These are phyloP conservation scores for Hymenopus coronatus DNA, from an alignment of 2,888 invertebrate genomes.

Conservation along the genomic window DNA sequence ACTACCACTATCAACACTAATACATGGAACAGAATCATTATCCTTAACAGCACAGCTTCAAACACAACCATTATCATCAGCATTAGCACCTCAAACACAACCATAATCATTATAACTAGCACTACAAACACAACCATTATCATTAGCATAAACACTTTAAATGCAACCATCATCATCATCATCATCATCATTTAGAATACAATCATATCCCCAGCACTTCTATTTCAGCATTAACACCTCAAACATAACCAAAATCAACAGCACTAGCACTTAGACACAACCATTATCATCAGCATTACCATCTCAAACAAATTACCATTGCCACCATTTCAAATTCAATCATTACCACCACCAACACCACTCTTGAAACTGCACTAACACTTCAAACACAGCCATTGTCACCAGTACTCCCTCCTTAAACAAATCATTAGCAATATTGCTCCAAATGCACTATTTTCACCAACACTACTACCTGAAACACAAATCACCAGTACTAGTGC, in stretches of 20 bases:
- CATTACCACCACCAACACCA: not conserved
- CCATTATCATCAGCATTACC: not conserved
- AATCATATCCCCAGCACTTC: not conserved
- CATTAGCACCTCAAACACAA: not conserved
- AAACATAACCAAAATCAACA: not conserved
- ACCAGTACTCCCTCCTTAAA: not conserved
- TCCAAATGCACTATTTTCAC: not conserved
- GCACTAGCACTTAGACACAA: not conserved
- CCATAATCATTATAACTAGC: not conserved
- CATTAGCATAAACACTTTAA: not conserved
- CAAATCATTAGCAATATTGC: not conserved
- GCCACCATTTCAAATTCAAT: too few species aligned
- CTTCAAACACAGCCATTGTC: not conserved
- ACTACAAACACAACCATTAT: not conserved
- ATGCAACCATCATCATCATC: not conserved
- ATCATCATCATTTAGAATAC: not conserved
- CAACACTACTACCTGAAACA: not conserved
- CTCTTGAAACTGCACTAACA: not conserved
- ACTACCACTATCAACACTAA: not conserved
- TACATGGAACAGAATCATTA: not conserved
- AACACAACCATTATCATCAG: not conserved
- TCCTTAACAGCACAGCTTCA: not conserved
- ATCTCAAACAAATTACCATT: not conserved
- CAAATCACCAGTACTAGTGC: not conserved
- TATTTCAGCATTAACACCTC: not conserved